Conservation (phyloP, 2,797 vertebrate genomes). For the Morelia viridis region DNA sequence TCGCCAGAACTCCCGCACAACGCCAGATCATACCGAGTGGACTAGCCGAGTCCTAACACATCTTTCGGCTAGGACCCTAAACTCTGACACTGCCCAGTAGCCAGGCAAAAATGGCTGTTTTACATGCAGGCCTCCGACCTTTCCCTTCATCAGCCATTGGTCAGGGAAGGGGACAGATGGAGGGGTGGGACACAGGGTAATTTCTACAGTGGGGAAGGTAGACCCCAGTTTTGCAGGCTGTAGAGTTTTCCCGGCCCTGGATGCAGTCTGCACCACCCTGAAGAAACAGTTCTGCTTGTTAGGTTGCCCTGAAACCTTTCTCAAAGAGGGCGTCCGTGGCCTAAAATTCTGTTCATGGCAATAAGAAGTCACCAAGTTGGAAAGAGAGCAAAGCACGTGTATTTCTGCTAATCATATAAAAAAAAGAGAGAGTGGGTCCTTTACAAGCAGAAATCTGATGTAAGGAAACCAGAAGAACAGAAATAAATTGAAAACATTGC, state of each 20-base stretch:
- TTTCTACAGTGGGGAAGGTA: slow-evolving; percentile 50
- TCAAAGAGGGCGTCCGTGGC: slow-evolving; percentile 49
- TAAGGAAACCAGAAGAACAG: background rate
- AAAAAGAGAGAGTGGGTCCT: background rate
- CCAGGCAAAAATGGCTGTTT: background rate
- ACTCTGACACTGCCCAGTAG: background rate
- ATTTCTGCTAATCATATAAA: slow-evolving; percentile 25
- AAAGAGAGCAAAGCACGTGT: slow-evolving; percentile 47
- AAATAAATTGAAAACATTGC: background rate
- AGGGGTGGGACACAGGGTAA: background rate
- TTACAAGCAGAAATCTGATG: background rate
- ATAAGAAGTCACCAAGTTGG: slow-evolving; percentile 59
- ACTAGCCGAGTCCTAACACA: too few species aligned
- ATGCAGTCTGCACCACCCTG: slow-evolving; percentile 22
- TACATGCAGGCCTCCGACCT: background rate
- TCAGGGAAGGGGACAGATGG: background rate
- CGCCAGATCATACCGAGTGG: too few species aligned
- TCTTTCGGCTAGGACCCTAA: too few species aligned
- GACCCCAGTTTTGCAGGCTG: slow-evolving; percentile 48
- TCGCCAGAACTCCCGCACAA: too few species aligned
- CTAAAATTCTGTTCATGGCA: slow-evolving; percentile 41
- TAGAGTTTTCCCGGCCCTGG: slow-evolving; percentile 39
- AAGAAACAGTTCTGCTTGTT: slow-evolving; percentile 52
- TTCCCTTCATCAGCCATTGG: accelerated
- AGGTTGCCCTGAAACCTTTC: slow-evolving; percentile 47